Conservation (phyloP, 2,113 vertebrate genomes). For the Menidia beryllina region DNA sequence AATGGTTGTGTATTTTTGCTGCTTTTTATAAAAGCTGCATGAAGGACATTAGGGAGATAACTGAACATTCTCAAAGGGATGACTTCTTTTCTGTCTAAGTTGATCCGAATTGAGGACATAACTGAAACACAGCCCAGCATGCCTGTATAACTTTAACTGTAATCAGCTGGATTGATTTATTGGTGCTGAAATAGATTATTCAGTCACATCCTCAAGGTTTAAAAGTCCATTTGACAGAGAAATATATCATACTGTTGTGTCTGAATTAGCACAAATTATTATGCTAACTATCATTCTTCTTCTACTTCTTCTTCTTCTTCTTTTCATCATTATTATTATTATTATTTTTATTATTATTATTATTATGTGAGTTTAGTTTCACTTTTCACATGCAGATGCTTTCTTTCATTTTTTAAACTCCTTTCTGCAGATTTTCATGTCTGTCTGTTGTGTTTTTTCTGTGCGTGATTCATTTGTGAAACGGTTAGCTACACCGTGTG, state of each 20-base stretch:
- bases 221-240: neutral
- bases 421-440: neutral
- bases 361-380: no score
- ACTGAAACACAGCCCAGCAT: neutral
- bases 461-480: constrained; percentile 14
- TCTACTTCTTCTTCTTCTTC: neutral
- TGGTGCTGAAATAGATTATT: neutral
- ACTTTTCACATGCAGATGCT: neutral
- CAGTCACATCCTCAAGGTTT: neutral
- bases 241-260: neutral
- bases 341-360: neutral
- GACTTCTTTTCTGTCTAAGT: no score
- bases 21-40: no score
- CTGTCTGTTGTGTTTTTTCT: neutral
- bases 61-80: no score
- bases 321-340: neutral
- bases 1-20: no score
- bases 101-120: no score
- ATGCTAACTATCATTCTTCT: no score
- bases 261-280: neutral
- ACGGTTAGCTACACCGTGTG: constrained; percentile 8
- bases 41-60: no score
- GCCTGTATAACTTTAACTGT: neutral
- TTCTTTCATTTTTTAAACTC: neutral
- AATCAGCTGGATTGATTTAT: neutral